phyloP scores from a whole-genome alignment of 1,140 invertebrate genomes.

The Andricus grossulariae region DNA sequence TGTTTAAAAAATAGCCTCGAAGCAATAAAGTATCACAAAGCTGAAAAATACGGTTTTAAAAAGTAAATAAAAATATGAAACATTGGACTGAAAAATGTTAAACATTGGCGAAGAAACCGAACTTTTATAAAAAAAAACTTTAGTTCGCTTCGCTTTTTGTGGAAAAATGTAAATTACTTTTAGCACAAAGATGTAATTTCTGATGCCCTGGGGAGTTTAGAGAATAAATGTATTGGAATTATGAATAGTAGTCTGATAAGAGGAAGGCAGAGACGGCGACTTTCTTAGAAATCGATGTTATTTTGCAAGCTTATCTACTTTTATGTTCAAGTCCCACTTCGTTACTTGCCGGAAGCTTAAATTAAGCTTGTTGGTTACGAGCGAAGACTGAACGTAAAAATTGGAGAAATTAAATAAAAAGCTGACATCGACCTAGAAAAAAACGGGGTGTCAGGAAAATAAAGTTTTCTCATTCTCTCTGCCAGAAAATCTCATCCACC shows the following conservation, averaged over 20 bases:
- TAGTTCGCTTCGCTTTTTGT: neutral
- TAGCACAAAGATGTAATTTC: neutral
- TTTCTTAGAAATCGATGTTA: constrained; percentile 27
- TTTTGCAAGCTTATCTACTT: constrained; percentile 28
- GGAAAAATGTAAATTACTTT: neutral
- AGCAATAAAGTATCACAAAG: no score
- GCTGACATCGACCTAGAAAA: constrained; percentile 1
- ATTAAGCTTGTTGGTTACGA: constrained; percentile 17
- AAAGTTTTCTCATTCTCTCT: no score
- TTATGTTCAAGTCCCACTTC: constrained; percentile 18
- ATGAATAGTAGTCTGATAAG: constrained; percentile 12
- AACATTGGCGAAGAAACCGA: no score
- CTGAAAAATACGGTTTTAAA: no score
- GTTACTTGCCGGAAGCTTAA: constrained; percentile 18
- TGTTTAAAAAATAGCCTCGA: no score
- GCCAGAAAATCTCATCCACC: no score
- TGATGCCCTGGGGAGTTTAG: neutral
- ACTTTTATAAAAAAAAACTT: no score
- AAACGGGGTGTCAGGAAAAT: neutral
- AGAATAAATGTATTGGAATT: constrained; percentile 16
- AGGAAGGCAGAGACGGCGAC: neutral
- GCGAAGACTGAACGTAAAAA: constrained; percentile 6
- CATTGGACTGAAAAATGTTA: no score
- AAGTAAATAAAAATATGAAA: no score
- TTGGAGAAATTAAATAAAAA: constrained; percentile 13